Evolutionary conservation across 2,888 invertebrate species (phyloP).

Genomic region (Drosophila engyochracea): DNA sequence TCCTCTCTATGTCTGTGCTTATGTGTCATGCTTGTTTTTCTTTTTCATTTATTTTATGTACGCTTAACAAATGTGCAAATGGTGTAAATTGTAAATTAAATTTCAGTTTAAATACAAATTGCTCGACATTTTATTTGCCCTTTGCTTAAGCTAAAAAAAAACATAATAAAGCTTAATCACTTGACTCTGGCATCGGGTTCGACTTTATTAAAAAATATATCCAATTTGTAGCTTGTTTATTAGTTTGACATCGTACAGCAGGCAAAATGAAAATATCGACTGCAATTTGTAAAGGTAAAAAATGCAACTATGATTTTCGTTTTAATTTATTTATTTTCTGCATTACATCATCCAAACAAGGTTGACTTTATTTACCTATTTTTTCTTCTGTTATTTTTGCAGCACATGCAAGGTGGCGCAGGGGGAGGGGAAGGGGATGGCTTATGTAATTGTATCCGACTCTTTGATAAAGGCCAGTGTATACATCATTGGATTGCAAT

Average conservation of each 20-base stretch:
- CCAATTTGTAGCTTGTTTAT: constrained; percentile 4
- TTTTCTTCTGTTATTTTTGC: constrained; percentile 11
- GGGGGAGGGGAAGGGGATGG: background rate
- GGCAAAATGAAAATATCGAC: constrained; percentile 16
- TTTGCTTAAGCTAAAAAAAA: background rate
- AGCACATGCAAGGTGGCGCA: background rate
- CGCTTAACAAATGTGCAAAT: constrained; percentile 14
- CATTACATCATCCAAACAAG: constrained; percentile 39
- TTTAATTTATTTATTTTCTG: constrained; percentile 59
- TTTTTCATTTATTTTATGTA: constrained; percentile 4
- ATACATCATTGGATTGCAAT: constrained; percentile 42
- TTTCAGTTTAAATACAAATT: constrained; percentile 45
- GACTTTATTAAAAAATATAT: background rate
- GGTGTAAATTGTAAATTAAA: constrained; percentile 37
- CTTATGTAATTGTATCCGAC: constrained; percentile 47
- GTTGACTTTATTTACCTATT: constrained; percentile 7
- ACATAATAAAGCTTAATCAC: background rate
- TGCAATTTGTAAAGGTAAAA: constrained; percentile 23
- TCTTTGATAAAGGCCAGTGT: constrained; percentile 19
- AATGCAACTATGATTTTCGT: constrained; percentile 42
- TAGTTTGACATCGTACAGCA: constrained; percentile 2
- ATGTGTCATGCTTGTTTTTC: constrained; percentile 17
- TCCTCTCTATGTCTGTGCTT: constrained; percentile 40
- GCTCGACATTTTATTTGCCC: constrained; percentile 6
- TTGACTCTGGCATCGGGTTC: background rate